These are phyloP conservation scores for Papilio elwesi DNA, from an alignment of 2,888 invertebrate species.

Conservation along the genomic window DNA sequence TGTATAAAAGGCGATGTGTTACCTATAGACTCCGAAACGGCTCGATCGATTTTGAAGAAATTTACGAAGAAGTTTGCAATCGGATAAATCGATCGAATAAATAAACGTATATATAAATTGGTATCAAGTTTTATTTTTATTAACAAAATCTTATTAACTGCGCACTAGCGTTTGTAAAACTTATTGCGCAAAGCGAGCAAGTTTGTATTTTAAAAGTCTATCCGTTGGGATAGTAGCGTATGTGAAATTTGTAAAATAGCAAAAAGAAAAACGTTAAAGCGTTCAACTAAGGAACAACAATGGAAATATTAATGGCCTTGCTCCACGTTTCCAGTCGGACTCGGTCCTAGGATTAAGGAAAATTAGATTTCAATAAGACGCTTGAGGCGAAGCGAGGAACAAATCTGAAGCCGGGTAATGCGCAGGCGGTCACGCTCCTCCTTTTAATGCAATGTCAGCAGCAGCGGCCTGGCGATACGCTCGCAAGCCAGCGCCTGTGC, in stretches of 20 bases:
- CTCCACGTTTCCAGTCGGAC: constrained; percentile 58
- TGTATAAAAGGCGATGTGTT: no score
- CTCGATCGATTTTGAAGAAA: no score
- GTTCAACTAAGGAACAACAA: constrained; percentile 63
- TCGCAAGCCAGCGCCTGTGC: constrained; percentile 8
- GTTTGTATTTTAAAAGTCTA: not conserved
- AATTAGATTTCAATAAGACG: constrained; percentile 84
- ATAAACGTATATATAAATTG: no score
- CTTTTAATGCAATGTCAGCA: constrained; percentile 75
- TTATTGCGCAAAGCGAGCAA: not conserved
- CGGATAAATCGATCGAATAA: no score
- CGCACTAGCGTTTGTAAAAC: not conserved
- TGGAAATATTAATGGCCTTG: constrained; percentile 65
- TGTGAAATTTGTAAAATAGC: constrained; percentile 19
- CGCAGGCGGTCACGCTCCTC: constrained; percentile 75
- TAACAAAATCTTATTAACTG: not conserved
- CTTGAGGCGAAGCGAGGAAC: constrained; percentile 71
- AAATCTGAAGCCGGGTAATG: constrained; percentile 73
- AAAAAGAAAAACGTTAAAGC: constrained; percentile 40
- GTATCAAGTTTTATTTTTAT: no score
- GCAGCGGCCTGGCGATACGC: constrained; percentile 42
- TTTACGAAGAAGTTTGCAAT: no score
- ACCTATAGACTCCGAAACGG: no score
- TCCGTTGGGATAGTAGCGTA: constrained; percentile 9
- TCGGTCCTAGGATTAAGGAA: constrained; percentile 78